phyloP scores from a whole-genome alignment of 2,797 vertebrate genomes.

The Vultur gryphus region DNA sequence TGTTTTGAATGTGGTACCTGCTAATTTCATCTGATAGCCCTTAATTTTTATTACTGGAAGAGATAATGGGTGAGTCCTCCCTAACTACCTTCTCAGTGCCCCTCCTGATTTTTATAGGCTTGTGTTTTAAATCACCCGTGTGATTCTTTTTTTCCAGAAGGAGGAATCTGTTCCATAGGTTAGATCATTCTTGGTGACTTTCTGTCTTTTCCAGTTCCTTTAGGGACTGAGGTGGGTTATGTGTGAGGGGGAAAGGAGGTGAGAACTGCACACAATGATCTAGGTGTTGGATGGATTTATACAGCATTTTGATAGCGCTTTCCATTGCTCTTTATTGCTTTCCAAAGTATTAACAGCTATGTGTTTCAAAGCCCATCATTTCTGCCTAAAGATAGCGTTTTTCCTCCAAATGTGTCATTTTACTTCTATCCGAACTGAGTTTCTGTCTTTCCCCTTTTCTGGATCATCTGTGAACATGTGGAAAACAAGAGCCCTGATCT shows the following conservation, averaged over 20 bases:
- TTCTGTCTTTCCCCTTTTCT: not conserved
- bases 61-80: not conserved
- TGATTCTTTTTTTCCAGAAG: not conserved
- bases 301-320: not conserved
- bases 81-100: not conserved
- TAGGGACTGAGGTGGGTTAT: not conserved
- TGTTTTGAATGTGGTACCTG: not conserved
- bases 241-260: not conserved
- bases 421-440: not conserved
- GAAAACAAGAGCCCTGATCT: not conserved
- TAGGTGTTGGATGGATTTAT: not conserved
- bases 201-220: not conserved
- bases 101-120: not conserved
- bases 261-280: fast-evolving
- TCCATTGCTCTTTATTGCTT: not conserved
- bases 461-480: not conserved
- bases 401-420: not conserved
- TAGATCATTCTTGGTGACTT: not conserved
- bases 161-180: not conserved
- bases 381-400: not conserved
- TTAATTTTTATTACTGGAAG: not conserved
- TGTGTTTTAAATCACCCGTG: not conserved
- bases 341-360: not conserved
- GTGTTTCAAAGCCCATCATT: not conserved
- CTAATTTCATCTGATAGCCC: not conserved